Evolutionary conservation across 2,797 vertebrate species (phyloP).

Genomic region (Dicrostonyx torquatus): DNA sequence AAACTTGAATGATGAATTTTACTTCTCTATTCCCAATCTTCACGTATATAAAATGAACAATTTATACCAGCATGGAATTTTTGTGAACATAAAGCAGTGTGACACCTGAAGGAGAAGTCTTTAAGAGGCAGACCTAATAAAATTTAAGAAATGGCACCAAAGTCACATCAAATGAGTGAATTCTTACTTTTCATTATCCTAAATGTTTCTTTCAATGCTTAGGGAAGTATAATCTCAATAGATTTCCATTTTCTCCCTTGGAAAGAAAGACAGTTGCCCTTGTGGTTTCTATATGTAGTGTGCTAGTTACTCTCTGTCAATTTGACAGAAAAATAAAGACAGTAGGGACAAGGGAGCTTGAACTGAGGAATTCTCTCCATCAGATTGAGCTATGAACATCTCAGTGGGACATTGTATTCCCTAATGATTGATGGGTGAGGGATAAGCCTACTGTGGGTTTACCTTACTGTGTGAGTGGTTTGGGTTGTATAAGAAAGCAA

Average conservation of each 20-base stretch:
- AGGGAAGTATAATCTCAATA: conserved; percentile 2
- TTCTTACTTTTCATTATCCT: background rate
- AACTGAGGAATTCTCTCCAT: background rate
- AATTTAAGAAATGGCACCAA: background rate
- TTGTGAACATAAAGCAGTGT: conserved; percentile 1
- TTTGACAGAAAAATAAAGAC: background rate
- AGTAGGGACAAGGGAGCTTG: background rate
- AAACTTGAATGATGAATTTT: conserved; percentile 42
- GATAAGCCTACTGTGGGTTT: background rate
- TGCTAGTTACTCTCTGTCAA: background rate
- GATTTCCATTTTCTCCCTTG: background rate
- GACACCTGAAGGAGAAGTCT: background rate
- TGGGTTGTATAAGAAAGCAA: too few species aligned
- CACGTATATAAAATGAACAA: conserved; percentile 2
- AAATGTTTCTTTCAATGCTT: background rate
- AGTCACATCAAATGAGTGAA: background rate
- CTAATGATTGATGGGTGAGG: too few species aligned
- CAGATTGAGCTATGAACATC: background rate
- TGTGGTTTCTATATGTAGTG: background rate
- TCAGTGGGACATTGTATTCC: background rate
- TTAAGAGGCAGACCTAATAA: conserved; percentile 7
- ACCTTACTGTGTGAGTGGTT: background rate
- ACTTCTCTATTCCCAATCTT: conserved; percentile 47
- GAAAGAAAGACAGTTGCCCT: background rate
- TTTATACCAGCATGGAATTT: conserved; percentile 33